Evolutionary conservation across 2,797 vertebrate species (phyloP), one percentile per base, ranked within the genome.

Genomic region (Semotilus atromaculatus): DNA sequence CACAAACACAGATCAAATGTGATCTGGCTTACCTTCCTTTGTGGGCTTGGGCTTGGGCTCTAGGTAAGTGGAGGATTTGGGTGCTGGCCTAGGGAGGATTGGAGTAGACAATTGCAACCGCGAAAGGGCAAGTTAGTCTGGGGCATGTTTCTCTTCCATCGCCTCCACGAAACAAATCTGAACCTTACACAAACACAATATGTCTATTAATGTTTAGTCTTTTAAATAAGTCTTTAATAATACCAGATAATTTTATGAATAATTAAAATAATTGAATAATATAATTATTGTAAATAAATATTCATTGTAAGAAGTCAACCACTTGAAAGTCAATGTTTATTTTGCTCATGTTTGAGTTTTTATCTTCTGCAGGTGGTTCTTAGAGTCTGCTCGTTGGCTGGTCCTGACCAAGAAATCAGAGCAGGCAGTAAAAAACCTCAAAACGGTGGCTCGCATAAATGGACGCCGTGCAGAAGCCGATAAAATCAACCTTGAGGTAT

Each of bases 381-480:
- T 94, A 34, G 97, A 97, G 89, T 97, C 96, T 0, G 94, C 96
- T 21, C 93, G 96, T n/a, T 97, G 97, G 97, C 92, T 97, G 48
- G 94, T 95, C 6, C 87, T 97, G 48, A 95, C 88, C 0, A 93
- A 94, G 60, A 94, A 94, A 76, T 60, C 94, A 0, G 94, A 96
- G 21, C 43, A 90, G 34, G 97, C 96, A 0, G 73, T 97, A 40
- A 90, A 90, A 89, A 95, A 95, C 86, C 95, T 97, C 8, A 90
- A 89, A 80, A 90, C 88, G 38, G 96, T 96, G 67, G 96, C 96
- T 0, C 91, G 48, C 9, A 85, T 96, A 21, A 97, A 97, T 0
- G 93, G 95, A 6, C 91, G 91, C 0, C 23, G 0, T 0, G 90
- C 92, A 45, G 95, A 95, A n/a, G 94, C 89, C n/a, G 90, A 95